Evolutionary conservation across 2,888 invertebrate genomes (phyloP).

Genomic region (Catocala nupta): DNA sequence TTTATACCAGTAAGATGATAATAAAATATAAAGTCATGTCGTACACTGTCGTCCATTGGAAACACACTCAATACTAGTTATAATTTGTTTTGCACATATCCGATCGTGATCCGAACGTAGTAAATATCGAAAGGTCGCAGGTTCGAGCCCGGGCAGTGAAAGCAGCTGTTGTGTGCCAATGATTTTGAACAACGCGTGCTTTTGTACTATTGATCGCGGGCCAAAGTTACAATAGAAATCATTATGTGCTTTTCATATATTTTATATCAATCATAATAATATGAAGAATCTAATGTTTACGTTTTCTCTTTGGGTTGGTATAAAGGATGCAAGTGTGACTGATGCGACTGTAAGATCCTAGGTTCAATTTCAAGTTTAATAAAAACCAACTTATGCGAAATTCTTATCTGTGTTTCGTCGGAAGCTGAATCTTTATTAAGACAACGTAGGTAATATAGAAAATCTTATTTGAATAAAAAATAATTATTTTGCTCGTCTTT

Average conservation of each 20-base stretch:
- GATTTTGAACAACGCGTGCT: conserved; percentile 33
- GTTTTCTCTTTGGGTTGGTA: no score
- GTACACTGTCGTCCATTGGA: conserved; percentile 25
- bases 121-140: conserved; percentile 51
- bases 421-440: no score
- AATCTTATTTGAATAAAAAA: no score
- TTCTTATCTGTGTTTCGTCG: no score
- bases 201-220: conserved; percentile 27
- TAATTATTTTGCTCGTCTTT: no score
- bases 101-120: conserved; percentile 48
- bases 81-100: conserved; percentile 57
- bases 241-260: conserved; percentile 9
- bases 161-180: conserved; percentile 45
- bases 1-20: no score
- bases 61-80: conserved; percentile 49
- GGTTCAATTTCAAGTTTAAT: no score
- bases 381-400: no score
- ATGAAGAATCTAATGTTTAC: no score
- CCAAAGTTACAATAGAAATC: conserved; percentile 15
- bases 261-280: conserved; percentile 4
- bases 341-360: no score
- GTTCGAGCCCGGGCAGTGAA: conserved; percentile 51
- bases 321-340: no score
- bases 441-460: no score
- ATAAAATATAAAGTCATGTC: conserved; percentile 3